phyloP scores from a whole-genome alignment of 2,113 vertebrate genomes.

The Plecotus auritus region DNA sequence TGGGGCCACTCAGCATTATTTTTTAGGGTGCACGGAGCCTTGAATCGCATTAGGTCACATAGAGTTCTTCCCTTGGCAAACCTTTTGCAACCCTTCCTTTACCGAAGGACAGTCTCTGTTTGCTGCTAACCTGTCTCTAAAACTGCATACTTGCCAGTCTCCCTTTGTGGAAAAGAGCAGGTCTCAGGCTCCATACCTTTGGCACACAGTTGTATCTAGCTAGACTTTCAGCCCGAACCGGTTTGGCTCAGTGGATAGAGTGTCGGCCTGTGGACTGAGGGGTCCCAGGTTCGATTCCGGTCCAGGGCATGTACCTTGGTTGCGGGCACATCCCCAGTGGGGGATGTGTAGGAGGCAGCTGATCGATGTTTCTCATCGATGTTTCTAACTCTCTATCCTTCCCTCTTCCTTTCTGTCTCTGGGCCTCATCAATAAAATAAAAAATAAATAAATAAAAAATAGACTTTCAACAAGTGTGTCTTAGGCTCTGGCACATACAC shows the following conservation, averaged over 20 bases:
- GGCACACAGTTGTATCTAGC: not conserved
- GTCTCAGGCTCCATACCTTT: not conserved
- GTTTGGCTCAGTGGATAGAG: too few relatives aligned
- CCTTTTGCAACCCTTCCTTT: not conserved
- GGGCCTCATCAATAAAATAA: too few relatives aligned
- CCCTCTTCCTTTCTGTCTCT: too few relatives aligned
- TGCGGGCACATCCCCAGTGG: too few relatives aligned
- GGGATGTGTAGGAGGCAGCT: too few relatives aligned
- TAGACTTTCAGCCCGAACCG: not conserved
- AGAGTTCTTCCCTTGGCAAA: not conserved
- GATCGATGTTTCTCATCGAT: too few relatives aligned
- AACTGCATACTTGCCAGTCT: rapidly evolving
- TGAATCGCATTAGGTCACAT: rapidly evolving
- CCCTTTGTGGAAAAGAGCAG: not conserved
- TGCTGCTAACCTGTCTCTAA: not conserved
- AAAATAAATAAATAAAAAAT: too few relatives aligned
- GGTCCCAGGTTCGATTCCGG: too few relatives aligned
- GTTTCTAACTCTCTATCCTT: too few relatives aligned
- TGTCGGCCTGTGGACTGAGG: too few relatives aligned
- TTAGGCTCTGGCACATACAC: not conserved
- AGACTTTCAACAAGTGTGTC: not conserved
- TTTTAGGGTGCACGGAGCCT: rapidly evolving
- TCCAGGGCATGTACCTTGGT: too few relatives aligned
- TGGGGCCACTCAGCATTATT: rapidly evolving
- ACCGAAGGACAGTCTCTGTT: too few relatives aligned